phyloP scores from a whole-genome alignment of 2,888 invertebrate species.

The Andrena fulva region DNA sequence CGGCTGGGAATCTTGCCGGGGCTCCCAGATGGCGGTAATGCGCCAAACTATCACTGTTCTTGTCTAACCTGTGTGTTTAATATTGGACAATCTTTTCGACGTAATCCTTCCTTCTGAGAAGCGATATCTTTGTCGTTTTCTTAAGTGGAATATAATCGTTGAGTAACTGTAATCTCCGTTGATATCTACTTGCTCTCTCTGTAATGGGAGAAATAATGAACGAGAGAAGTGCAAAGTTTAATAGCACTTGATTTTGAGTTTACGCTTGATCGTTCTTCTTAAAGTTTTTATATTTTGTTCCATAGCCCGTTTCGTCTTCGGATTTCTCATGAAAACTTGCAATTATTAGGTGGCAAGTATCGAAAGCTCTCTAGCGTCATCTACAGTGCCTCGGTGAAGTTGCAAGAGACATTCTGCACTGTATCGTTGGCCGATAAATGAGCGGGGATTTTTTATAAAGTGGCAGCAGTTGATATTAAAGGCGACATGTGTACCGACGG shows the following conservation, averaged over 20 bases:
- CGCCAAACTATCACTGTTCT: background rate
- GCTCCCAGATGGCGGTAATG: constrained; percentile 41
- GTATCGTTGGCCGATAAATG: background rate
- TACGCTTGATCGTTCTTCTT: no score
- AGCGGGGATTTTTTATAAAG: background rate
- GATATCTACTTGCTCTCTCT: no score
- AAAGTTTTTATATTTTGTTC: background rate
- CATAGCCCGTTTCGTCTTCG: background rate
- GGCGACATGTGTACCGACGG: constrained; percentile 11
- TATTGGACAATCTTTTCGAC: no score
- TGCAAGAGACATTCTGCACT: background rate
- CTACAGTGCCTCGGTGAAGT: background rate
- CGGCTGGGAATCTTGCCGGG: constrained; percentile 26
- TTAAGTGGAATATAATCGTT: no score
- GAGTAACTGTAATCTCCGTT: no score
- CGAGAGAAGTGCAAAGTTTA: no score
- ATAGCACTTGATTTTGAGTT: no score
- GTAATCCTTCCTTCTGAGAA: no score
- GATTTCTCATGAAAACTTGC: background rate
- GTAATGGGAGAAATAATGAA: no score
- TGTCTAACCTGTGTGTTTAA: background rate
- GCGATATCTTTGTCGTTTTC: no score
- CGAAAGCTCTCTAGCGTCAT: constrained; percentile 42
- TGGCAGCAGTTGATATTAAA: constrained; percentile 12
- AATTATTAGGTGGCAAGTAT: background rate